Conservation (phyloP, 2,888 invertebrate genomes). For the Reticulitermes lucifugus region DNA sequence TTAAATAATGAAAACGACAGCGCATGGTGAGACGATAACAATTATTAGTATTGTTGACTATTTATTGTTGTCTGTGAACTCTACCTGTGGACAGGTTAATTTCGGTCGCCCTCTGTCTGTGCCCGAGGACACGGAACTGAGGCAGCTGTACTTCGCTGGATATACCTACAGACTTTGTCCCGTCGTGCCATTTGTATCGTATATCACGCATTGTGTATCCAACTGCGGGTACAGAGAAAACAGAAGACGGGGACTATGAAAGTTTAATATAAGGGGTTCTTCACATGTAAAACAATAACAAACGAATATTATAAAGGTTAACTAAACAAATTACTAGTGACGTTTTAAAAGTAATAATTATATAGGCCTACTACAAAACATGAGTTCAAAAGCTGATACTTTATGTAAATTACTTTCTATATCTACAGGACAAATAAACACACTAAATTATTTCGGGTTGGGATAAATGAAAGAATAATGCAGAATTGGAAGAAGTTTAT, state of each 20-base stretch:
- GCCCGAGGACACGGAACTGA: slow-evolving; percentile 96
- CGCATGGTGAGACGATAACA: slow-evolving; percentile 26
- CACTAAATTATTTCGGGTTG: neutral
- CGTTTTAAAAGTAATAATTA: neutral
- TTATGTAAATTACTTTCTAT: slow-evolving; percentile 11
- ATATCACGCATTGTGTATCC: slow-evolving; percentile 98
- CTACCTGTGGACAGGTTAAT: slow-evolving; percentile 97
- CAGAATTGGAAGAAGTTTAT: neutral
- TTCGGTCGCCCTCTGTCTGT: slow-evolving; percentile 94
- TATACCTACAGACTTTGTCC: slow-evolving; percentile 93
- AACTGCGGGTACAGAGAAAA: slow-evolving; percentile 73
- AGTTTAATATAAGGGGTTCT: slow-evolving; percentile 47
- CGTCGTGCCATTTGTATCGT: slow-evolving; percentile 96
- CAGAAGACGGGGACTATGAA: slow-evolving; percentile 52
- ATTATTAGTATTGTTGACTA: slow-evolving; percentile 20
- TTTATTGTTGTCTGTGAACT: slow-evolving; percentile 39
- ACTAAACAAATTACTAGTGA: slow-evolving; percentile 25
- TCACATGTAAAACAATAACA: slow-evolving; percentile 40
- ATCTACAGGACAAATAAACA: slow-evolving; percentile 20
- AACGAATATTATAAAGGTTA: slow-evolving; percentile 23
- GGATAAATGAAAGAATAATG: neutral
- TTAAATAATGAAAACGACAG: slow-evolving; percentile 20
- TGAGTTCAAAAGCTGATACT: slow-evolving; percentile 20
- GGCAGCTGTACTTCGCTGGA: slow-evolving; percentile 96
- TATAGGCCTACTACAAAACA: neutral